Evolutionary conservation across 2,797 vertebrate genomes (phyloP), one percentile per base, ranked within the genome.

Genomic region (Melanotaenia nigrans): DNA sequence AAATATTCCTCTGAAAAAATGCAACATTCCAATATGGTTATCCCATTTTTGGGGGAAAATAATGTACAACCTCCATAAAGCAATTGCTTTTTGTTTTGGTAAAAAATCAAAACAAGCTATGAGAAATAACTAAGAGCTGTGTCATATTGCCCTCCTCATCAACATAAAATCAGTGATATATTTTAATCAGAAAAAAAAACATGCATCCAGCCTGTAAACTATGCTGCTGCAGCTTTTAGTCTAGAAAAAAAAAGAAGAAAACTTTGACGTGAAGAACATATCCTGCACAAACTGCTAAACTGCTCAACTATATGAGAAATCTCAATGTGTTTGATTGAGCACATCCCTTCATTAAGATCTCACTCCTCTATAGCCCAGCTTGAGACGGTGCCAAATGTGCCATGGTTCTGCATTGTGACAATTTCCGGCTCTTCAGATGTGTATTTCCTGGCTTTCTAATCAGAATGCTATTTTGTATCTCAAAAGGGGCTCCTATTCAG

Each of bases 391-490:
- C 93, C 91, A 92, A 93, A 93, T 92, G 90, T 87, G 86, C 87
- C 82, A 68, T 78, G 87, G 88, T 88, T 92, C 91, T 86, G 89
- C 91, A 94, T 93, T 92, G 90, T 94, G 92, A 90, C 91, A 92
- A 94, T 94, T 94, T 94, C 94, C 94, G 93, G 92, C 92, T 92
- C 93, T 94, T 89, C 89, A 94, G 81, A 90, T 89, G 90, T 92
- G 90, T 91, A 90, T 94, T 94, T 94, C 94, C 94, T 94, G 94
- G 89, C 91, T 93, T 92, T 93, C 93, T 95, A 94, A 95, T 95
- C 94, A 95, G 94, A 92, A 92, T 90, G 87, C 91, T 94, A 94
- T 95, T 95, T 93, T 94, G 90, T 91, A 87, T 91, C 91, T 91
- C 91, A 86, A 91, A 93, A 93, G 92, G 90, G 85, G 92, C 89